Evolutionary conservation across 2,888 invertebrate species (phyloP).

Genomic region (Yponomeuta malinellus): DNA sequence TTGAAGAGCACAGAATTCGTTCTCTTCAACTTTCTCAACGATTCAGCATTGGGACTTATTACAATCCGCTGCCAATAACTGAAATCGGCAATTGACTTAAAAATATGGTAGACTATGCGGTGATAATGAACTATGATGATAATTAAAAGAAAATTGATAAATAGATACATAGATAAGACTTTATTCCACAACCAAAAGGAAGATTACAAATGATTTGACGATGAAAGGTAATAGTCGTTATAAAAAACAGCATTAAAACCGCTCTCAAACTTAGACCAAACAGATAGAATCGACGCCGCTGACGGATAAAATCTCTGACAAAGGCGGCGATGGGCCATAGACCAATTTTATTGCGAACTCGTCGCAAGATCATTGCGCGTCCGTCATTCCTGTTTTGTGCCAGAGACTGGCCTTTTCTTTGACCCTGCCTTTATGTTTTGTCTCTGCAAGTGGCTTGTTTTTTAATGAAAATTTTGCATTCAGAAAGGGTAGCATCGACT

Average conservation of each 20-base stretch:
- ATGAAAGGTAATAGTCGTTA: background rate
- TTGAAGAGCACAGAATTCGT: no score
- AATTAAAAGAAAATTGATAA: no score
- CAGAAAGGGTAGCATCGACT: background rate
- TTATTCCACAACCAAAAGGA: no score
- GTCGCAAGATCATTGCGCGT: conserved; percentile 6
- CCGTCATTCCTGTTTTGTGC: conserved; percentile 1
- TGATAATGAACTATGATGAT: no score
- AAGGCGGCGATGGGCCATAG: conserved; percentile 5
- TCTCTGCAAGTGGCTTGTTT: no score
- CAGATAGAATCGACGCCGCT: conserved; percentile 3
- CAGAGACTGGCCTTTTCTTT: background rate
- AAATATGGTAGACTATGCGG: no score
- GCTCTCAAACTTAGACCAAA: background rate
- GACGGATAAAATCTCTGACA: conserved; percentile 6
- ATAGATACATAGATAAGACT: no score
- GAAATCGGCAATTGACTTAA: no score
- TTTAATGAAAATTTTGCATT: background rate
- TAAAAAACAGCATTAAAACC: background rate
- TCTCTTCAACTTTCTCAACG: no score
- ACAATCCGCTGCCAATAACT: no score
- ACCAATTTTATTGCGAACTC: conserved; percentile 7
- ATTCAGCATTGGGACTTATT: no score
- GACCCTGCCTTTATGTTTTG: background rate
- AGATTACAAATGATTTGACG: no score